Percentiles rank a stretch among this genome's conserved stretches.
phyloP scores from a whole-genome alignment of 2,797 vertebrate species.

The Myotis daubentonii region DNA sequence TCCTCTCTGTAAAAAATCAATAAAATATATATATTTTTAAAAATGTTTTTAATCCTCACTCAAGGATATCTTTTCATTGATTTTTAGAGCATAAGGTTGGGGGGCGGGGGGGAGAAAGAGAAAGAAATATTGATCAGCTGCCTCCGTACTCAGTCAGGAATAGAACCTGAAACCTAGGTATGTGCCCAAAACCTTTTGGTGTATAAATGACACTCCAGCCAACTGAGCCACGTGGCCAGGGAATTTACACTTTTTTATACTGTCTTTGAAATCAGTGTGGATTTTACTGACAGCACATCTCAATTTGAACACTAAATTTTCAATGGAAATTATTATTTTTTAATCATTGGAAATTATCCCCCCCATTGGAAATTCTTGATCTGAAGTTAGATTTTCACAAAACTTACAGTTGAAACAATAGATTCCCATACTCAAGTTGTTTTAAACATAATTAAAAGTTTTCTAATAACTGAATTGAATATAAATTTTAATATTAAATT shows the following conservation, averaged over 20 bases:
- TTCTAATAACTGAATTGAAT: neutral
- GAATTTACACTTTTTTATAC: neutral
- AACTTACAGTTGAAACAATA: neutral
- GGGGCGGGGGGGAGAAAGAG: neutral
- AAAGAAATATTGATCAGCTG: neutral
- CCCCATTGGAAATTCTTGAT: neutral
- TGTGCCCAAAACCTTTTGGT: neutral
- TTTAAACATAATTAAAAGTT: neutral
- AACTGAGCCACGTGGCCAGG: neutral
- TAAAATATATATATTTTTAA: neutral
- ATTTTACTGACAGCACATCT: neutral
- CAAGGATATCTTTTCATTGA: neutral
- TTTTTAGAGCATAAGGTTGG: neutral
- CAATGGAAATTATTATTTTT: neutral
- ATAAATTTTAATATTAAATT: neutral
- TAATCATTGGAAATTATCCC: neutral
- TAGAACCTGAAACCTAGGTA: neutral
- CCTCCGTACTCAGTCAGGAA: neutral
- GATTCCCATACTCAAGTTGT: neutral
- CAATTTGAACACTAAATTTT: neutral
- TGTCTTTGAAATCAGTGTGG: neutral
- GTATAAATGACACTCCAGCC: neutral
- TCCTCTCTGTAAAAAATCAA: too few relatives aligned
- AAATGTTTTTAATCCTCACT: neutral
- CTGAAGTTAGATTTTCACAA: neutral